Conservation (phyloP, 2,888 invertebrate genomes). For the Lithophane socia region DNA sequence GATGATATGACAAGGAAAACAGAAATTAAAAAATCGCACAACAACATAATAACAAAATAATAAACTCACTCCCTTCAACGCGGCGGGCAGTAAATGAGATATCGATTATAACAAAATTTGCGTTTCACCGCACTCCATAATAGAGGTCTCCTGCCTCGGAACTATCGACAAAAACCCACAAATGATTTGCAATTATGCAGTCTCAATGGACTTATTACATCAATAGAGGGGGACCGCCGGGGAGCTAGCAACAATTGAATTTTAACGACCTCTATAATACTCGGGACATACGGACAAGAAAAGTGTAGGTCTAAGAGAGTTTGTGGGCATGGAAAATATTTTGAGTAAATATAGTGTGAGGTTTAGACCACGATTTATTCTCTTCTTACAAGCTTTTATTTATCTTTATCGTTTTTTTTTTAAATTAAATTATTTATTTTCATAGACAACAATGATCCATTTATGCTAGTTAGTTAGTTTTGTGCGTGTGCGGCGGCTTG, state of each 20-base stretch:
- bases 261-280: constrained; percentile 88
- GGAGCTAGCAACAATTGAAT: constrained; percentile 89
- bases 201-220: constrained; percentile 89
- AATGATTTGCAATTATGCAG: constrained; percentile 90
- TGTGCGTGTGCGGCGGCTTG: no score
- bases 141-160: constrained; percentile 61
- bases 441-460: no score
- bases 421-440: no score
- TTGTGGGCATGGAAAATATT: background rate
- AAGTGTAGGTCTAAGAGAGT: constrained; percentile 32
- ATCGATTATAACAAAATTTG: constrained; percentile 69
- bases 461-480: no score
- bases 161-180: constrained; percentile 84
- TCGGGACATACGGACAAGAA: constrained; percentile 71
- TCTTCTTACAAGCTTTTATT: no score
- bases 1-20: background rate
- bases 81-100: constrained; percentile 57
- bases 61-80: constrained; percentile 39
- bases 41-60: constrained; percentile 46
- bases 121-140: constrained; percentile 71
- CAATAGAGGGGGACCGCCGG: constrained; percentile 79
- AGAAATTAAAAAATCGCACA: background rate
- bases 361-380: no score
- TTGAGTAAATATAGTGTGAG: no score
- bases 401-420: no score